Evolutionary conservation across 2,113 vertebrate genomes (phyloP).

Genomic region (Brachyistius frenatus): DNA sequence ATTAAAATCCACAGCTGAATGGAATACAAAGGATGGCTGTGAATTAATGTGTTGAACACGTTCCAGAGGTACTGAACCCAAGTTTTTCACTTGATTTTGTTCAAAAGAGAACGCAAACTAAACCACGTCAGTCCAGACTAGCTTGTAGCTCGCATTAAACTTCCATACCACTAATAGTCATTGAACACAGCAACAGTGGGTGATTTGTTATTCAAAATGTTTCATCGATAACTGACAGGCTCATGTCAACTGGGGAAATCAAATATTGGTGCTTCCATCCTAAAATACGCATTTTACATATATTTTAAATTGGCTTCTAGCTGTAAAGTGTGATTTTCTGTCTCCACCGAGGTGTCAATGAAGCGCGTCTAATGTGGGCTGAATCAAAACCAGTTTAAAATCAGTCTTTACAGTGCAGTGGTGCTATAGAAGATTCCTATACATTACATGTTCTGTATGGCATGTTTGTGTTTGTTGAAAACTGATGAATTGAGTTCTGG

Average conservation of each 20-base stretch:
- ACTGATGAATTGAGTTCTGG: too few relatives aligned
- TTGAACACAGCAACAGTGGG: neutral
- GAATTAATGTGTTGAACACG: constrained; percentile 25
- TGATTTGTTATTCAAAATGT: constrained; percentile 9
- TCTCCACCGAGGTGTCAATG: constrained; percentile 16
- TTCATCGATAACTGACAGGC: constrained; percentile 1
- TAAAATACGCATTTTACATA: neutral
- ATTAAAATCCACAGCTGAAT: constrained; percentile 46
- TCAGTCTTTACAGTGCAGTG: too few relatives aligned
- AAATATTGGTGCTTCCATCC: neutral
- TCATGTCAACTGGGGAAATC: neutral
- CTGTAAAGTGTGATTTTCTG: constrained; percentile 8
- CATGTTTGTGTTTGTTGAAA: too few relatives aligned
- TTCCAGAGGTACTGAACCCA: constrained; percentile 22
- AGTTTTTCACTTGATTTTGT: constrained; percentile 10
- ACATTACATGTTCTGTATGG: too few relatives aligned
- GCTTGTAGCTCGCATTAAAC: neutral
- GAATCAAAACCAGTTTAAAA: too few relatives aligned
- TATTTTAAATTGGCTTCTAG: neutral
- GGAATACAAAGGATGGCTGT: constrained; percentile 34
- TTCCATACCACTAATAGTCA: neutral
- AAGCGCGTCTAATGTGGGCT: neutral
- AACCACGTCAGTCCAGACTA: neutral
- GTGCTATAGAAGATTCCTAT: too few relatives aligned
- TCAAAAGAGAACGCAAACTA: neutral